Percentiles rank a stretch among this genome's conserved stretches.
These are phyloP conservation scores for Callipepla californica DNA, from an alignment of 2,113 vertebrate genomes.

Conservation along the genomic window DNA sequence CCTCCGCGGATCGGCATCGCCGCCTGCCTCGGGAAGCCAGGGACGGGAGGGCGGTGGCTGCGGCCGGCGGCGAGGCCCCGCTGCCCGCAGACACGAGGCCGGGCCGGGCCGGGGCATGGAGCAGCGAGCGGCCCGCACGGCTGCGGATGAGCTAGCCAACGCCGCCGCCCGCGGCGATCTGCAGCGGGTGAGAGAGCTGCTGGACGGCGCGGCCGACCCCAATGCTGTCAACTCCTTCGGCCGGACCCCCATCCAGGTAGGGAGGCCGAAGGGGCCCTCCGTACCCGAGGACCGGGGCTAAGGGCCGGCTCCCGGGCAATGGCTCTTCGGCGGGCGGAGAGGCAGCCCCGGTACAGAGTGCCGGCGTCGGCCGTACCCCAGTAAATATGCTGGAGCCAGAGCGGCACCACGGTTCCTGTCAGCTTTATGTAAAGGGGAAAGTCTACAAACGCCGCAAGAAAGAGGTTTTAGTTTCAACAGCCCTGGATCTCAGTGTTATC, in stretches of 20 bases:
- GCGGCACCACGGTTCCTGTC: background rate
- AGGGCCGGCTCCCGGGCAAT: too few relatives aligned
- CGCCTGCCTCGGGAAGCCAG: too few relatives aligned
- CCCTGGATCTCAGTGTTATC: background rate
- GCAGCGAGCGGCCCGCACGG: background rate
- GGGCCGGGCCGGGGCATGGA: background rate
- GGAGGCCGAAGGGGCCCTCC: background rate
- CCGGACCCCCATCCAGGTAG: conserved; percentile 87
- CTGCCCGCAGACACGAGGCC: background rate
- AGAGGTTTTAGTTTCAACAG: conserved; percentile 42
- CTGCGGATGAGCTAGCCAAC: conserved; percentile 70
- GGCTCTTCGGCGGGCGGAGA: background rate
- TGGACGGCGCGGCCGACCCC: conserved; percentile 76
- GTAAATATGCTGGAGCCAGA: background rate
- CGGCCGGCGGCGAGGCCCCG: too few relatives aligned
- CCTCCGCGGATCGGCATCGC: background rate
- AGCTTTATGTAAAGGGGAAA: background rate
- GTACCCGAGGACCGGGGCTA: too few relatives aligned
- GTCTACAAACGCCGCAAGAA: background rate
- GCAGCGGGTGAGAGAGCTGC: conserved; percentile 64
- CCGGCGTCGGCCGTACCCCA: background rate
- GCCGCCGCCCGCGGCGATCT: conserved; percentile 84
- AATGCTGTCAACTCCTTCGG: conserved; percentile 81
- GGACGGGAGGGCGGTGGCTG: too few relatives aligned
- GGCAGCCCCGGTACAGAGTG: background rate